Evolutionary conservation across 2,888 invertebrate species (phyloP).

Genomic region (Phymatocera aterrima): DNA sequence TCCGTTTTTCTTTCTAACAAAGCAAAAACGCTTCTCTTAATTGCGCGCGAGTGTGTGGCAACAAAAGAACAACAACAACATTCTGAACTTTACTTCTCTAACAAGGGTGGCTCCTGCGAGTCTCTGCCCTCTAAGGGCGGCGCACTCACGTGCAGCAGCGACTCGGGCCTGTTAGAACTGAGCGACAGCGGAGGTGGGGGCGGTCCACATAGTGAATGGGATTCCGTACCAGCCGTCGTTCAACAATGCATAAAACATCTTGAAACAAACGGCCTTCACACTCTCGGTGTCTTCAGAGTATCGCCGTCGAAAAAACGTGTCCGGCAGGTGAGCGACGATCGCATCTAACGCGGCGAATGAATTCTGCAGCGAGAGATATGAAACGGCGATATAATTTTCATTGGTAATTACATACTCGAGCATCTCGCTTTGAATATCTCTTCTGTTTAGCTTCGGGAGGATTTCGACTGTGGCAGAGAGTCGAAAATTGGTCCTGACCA

Average conservation of each 20-base stretch:
- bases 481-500: slow-evolving; percentile 85
- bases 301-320: slow-evolving; percentile 95
- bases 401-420: too few species aligned
- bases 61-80: background rate
- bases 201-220: slow-evolving; percentile 71
- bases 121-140: slow-evolving; percentile 78
- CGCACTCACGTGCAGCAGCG: slow-evolving; percentile 67
- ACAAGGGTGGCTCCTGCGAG: slow-evolving; percentile 87
- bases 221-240: slow-evolving; percentile 85
- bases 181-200: slow-evolving; percentile 79
- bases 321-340: slow-evolving; percentile 82
- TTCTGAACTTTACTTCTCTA: background rate
- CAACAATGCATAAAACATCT: slow-evolving; percentile 89
- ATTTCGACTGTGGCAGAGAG: slow-evolving; percentile 90
- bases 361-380: too few species aligned
- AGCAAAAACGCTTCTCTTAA: too few species aligned
- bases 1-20: too few species aligned
- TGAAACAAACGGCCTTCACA: slow-evolving; percentile 87
- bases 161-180: slow-evolving; percentile 69
- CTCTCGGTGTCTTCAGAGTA: slow-evolving; percentile 93
- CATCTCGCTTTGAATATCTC: background rate
- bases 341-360: background rate
- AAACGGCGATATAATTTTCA: too few species aligned
- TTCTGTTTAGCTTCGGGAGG: slow-evolving; percentile 86
- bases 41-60: background rate